Percentiles rank a stretch among this genome's conserved stretches.
These are phyloP conservation scores for Oxyura jamaicensis DNA, from an alignment of 2,113 vertebrate genomes.

Conservation along the genomic window DNA sequence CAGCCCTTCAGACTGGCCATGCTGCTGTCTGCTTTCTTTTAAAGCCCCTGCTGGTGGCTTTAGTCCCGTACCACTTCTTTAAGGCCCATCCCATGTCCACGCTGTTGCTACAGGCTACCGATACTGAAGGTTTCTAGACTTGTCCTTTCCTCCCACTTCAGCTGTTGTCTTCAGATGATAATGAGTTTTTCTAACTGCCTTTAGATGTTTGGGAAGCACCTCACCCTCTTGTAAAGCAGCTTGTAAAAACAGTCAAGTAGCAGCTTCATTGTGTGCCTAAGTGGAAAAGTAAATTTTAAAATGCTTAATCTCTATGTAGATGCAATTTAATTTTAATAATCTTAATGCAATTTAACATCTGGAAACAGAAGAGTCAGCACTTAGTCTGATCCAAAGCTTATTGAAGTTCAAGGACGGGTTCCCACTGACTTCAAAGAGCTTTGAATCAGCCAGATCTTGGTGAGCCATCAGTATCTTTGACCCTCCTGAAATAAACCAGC, in stretches of 20 bases:
- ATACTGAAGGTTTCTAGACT: neutral
- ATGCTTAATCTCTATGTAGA: neutral
- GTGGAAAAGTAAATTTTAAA: neutral
- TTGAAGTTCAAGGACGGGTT: slow-evolving; percentile 15
- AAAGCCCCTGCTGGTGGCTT: neutral
- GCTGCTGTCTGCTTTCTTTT: neutral
- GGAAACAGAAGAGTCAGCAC: neutral
- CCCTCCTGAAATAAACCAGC: neutral
- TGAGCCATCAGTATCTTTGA: neutral
- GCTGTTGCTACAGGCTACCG: neutral
- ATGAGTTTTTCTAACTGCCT: neutral
- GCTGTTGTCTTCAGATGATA: neutral
- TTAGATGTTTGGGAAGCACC: neutral
- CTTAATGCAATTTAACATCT: neutral
- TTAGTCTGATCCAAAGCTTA: neutral
- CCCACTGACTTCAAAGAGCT: neutral
- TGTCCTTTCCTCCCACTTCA: neutral
- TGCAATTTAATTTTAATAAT: too few species aligned
- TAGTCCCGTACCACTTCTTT: neutral
- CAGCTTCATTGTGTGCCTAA: neutral
- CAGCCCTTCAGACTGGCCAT: neutral
- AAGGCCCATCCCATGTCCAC: accelerated
- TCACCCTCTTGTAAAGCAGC: neutral
- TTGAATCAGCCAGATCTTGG: neutral
- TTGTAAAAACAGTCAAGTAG: neutral